These are phyloP conservation scores for Rostratula benghalensis DNA, from an alignment of 2,113 vertebrate genomes.

Conservation along the genomic window DNA sequence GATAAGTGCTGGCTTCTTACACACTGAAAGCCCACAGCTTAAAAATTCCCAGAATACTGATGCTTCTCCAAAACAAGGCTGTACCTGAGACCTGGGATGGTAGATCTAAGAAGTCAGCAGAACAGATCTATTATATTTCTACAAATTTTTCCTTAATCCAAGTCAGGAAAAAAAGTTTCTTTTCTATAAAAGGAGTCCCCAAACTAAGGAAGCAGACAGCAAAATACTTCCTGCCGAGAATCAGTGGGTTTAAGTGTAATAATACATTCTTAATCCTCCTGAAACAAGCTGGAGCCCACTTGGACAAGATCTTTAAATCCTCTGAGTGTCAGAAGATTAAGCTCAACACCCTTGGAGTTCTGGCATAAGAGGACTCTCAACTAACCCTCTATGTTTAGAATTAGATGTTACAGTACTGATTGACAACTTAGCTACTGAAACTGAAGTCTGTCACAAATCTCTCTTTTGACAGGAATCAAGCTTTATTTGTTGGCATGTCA, in stretches of 20 bases:
- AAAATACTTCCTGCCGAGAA: not conserved
- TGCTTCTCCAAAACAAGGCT: not conserved
- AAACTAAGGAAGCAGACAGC: not conserved
- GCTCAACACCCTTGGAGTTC: not conserved
- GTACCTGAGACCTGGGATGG: not conserved
- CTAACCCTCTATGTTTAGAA: not conserved
- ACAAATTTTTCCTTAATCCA: not conserved
- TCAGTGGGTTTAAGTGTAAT: not conserved
- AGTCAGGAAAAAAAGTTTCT: not conserved
- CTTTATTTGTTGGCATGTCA: constrained; percentile 21
- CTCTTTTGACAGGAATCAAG: not conserved
- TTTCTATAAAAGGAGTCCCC: not conserved
- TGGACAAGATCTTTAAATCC: constrained; percentile 24
- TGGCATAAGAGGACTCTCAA: not conserved
- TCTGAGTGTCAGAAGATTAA: not conserved
- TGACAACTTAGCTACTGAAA: constrained; percentile 21
- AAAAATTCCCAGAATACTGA: not conserved
- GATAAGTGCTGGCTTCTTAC: not conserved
- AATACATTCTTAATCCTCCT: not conserved
- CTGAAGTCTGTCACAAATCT: constrained; percentile 1
- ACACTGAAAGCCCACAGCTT: not conserved
- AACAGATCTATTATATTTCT: not conserved
- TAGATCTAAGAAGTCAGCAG: not conserved
- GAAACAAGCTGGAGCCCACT: not conserved
- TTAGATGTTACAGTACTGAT: not conserved